Base-by-base conservation (phyloP, 35 echinoderm and acorn worm species). In the Lytechinus pictus region DNA sequence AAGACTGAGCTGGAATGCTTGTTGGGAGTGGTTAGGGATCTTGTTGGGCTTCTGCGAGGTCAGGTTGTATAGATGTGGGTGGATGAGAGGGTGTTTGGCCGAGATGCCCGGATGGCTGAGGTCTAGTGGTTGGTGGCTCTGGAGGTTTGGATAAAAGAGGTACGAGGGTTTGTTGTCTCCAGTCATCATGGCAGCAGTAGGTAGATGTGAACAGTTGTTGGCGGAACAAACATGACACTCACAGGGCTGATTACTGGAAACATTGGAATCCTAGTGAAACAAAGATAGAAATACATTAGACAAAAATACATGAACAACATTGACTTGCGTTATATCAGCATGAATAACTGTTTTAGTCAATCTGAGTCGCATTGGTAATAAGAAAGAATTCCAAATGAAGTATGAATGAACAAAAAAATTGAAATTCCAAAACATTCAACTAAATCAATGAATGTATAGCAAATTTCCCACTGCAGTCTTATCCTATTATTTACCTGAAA, bases 21-120 rank as follows among this genome's bases (percentile, higher is more conserved):
- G 97, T 61, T 97, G 93, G 87, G 94, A 54, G 72, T 92, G 95
- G 54, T 94, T 95, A 16, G 95, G 92, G 54, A 96, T 54, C 86
- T 94, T 97, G 79, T 95, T 95, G 28, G 94, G 95, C 86, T 99
- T 99, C 87, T 99, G 98, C 3, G 98, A 97, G 66, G 97, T 96
- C 86, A 97, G 94, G 94, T 97, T 98, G 92, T 99, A 99, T 12
- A 99, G 95, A 94, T 99, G 98, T 8, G 98, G 98, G 94, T 99
- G 98, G 61, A 99, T 99, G 54, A 98, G 95, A 10, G 98, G 97
- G 94, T 97, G 98, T 60, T 98, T 99, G 54, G 98, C 98, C 13
- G 97, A 98, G 58, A 97, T 98, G 91, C 97, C 97, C 54, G 96
- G 97, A 86, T 97, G 97, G 94, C 97, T 99, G 86, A 98, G 97